Evolutionary conservation across 2,888 invertebrate species (phyloP).

Genomic region (Schrankia costaestrigalis): DNA sequence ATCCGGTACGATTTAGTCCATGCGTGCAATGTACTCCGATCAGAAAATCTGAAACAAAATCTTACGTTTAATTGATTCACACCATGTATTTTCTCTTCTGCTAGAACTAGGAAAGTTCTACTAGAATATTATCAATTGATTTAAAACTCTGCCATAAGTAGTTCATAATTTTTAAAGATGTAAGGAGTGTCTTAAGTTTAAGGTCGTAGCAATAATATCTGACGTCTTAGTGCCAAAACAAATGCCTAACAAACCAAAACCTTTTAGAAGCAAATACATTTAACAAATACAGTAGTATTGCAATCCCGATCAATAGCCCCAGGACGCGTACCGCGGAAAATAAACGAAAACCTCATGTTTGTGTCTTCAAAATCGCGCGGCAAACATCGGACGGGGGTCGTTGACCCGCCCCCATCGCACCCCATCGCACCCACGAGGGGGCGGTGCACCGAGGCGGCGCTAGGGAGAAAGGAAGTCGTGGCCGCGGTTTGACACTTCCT

Average conservation of each 20-base stretch:
- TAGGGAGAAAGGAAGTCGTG: slow-evolving; percentile 60
- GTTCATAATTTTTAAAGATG: too few relatives aligned
- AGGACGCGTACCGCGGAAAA: slow-evolving; percentile 55
- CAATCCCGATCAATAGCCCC: slow-evolving; percentile 50
- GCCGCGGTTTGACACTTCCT: slow-evolving; percentile 78
- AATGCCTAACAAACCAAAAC: too few relatives aligned
- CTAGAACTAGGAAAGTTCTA: too few relatives aligned
- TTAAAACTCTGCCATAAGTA: too few relatives aligned
- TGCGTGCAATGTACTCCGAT: slow-evolving; percentile 92
- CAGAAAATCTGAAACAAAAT: slow-evolving; percentile 81
- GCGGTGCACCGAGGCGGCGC: slow-evolving; percentile 39
- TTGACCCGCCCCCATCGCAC: slow-evolving; percentile 57
- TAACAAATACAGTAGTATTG: slow-evolving; percentile 27
- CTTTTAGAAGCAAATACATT: too few relatives aligned
- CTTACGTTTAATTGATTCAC: too few relatives aligned
- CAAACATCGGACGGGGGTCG: slow-evolving; percentile 65
- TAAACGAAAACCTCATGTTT: slow-evolving; percentile 66
- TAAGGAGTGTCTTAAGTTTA: too few relatives aligned
- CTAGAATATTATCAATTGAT: too few relatives aligned
- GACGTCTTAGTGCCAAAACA: too few relatives aligned
- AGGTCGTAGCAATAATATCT: too few relatives aligned
- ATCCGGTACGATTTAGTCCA: slow-evolving; percentile 90
- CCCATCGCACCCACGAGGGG: slow-evolving; percentile 38
- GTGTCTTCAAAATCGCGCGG: slow-evolving; percentile 71
- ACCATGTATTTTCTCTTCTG: too few relatives aligned